Conservation (phyloP, 2,797 vertebrate genomes). For the Channallabes apus region DNA sequence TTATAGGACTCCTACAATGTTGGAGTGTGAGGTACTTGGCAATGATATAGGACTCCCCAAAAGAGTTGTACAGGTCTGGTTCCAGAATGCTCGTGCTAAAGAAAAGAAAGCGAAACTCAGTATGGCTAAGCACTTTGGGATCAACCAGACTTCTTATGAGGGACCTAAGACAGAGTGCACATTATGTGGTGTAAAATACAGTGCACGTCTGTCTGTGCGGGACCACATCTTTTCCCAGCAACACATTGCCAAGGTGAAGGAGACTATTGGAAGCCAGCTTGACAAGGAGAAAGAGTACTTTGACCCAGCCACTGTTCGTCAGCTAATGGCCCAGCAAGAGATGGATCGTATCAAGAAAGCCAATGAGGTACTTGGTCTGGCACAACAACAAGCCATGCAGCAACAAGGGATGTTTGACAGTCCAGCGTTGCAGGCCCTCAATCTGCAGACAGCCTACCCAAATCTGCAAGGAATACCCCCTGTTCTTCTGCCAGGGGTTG, state of each 20-base stretch:
- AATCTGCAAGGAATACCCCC: constrained; percentile 97
- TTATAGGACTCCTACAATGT: constrained; percentile 98
- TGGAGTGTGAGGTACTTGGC: constrained; percentile 99
- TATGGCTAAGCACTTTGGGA: constrained; percentile 99
- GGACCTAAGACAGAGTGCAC: constrained; percentile 98
- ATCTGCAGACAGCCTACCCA: constrained; percentile 92
- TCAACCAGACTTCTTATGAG: constrained; percentile 98
- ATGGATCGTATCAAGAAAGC: constrained; percentile 99
- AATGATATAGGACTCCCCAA: constrained; percentile 99
- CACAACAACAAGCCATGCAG: constrained; percentile 88
- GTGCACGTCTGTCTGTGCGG: constrained; percentile 95
- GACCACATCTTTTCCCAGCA: constrained; percentile 99
- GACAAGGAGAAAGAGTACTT: constrained; percentile 99
- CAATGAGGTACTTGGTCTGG: constrained; percentile 97
- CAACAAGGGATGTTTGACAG: constrained; percentile 96
- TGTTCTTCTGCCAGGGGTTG: constrained; percentile 94
- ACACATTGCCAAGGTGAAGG: constrained; percentile 99
- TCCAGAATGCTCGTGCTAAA: constrained; percentile 99
- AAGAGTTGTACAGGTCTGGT: constrained; percentile 99
- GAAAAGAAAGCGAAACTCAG: constrained; percentile 99
- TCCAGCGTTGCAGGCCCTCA: constrained; percentile 92
- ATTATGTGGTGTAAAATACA: constrained; percentile 99
- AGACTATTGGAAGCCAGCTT: constrained; percentile 98
- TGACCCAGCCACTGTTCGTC: constrained; percentile 97
- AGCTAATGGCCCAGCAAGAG: constrained; percentile 99